Percentiles rank a stretch among this genome's conserved stretches.
phyloP scores from a whole-genome alignment of 2,113 vertebrate genomes.

The Thinocorus orbignyianus region DNA sequence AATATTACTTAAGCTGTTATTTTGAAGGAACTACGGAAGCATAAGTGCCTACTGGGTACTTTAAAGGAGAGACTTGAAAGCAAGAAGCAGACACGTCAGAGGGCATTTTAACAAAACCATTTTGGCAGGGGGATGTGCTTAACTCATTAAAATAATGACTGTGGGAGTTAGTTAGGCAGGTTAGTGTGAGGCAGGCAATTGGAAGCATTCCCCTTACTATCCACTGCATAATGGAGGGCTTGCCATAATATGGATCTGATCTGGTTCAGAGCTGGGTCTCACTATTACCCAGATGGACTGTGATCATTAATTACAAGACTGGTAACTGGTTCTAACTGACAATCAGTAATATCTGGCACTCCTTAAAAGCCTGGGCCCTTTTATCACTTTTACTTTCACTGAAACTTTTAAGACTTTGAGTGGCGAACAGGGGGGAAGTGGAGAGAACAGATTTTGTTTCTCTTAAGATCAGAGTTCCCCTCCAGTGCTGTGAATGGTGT shows the following conservation, averaged over 20 bases:
- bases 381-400: neutral
- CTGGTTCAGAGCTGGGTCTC: neutral
- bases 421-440: neutral
- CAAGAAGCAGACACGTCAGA: neutral
- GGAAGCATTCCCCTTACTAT: neutral
- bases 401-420: neutral
- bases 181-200: neutral
- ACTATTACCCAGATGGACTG: neutral
- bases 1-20: neutral
- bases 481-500: neutral
- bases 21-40: neutral
- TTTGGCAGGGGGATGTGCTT: neutral
- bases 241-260: neutral
- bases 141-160: neutral
- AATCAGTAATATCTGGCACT: neutral
- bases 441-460: neutral
- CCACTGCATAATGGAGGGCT: fast-evolving
- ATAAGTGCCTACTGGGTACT: neutral
- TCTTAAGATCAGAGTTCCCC: neutral
- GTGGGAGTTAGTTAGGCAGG: neutral
- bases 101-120: neutral
- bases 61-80: neutral
- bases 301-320: neutral
- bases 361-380: neutral
- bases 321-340: neutral